phyloP scores from a whole-genome alignment of 2,797 vertebrate species.

The Lycodopsis pacificus region DNA sequence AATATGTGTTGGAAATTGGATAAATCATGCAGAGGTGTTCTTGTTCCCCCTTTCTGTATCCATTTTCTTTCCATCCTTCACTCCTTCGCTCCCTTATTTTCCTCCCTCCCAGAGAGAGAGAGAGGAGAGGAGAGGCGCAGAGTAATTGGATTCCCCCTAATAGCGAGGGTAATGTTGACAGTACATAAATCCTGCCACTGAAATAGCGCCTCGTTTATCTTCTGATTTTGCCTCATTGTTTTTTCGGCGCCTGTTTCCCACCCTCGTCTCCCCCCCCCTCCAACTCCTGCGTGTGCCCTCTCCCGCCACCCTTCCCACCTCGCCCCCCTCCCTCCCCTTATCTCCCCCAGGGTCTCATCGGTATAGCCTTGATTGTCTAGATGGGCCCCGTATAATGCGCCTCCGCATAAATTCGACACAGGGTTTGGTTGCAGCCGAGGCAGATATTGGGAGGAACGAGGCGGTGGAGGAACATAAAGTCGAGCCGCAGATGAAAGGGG shows the following conservation, averaged over 20 bases:
- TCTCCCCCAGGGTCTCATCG: slow-evolving; percentile 78
- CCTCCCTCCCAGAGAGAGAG: slow-evolving; percentile 66
- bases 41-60: slow-evolving; percentile 56
- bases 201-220: slow-evolving; percentile 87
- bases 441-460: slow-evolving; percentile 63
- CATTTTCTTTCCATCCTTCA: slow-evolving; percentile 73
- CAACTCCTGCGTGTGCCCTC: slow-evolving; percentile 37
- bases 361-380: slow-evolving; percentile 76
- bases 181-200: slow-evolving; percentile 88
- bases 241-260: slow-evolving; percentile 72
- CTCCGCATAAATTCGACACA: slow-evolving; percentile 68
- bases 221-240: slow-evolving; percentile 86
- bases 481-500: slow-evolving; percentile 52
- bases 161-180: slow-evolving; percentile 88
- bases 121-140: slow-evolving; percentile 77
- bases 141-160: slow-evolving; percentile 87
- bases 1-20: slow-evolving; percentile 72
- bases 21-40: slow-evolving; percentile 67
- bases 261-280: slow-evolving; percentile 46
- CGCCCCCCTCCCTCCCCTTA: slow-evolving; percentile 29
- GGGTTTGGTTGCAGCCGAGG: slow-evolving; percentile 49
- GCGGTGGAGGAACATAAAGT: slow-evolving; percentile 47
- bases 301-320: slow-evolving; percentile 41
- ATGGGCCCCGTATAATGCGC: slow-evolving; percentile 59
- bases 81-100: slow-evolving; percentile 64